Base-by-base conservation (phyloP, 2,888 invertebrate genomes). In the Apamea epomidion region DNA sequence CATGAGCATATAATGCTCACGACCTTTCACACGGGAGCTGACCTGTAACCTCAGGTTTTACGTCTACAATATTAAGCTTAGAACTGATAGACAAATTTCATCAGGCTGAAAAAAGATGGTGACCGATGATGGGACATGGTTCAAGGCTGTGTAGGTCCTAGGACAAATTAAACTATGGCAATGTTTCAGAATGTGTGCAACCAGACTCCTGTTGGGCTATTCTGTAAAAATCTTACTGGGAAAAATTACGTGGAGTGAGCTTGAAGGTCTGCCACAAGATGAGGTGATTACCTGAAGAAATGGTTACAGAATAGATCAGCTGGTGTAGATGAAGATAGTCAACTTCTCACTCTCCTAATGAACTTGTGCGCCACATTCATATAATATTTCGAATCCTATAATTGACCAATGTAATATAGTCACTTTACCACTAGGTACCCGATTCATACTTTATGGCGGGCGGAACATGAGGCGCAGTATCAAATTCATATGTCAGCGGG, bases 1-100 rank as follows among this genome's bases (percentile, higher is more conserved):
- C 81, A 81, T 73, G 77, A 84, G 74, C 76, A 82, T 80, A 37
- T 65, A 65, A 67, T 83, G 74, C 65, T 76, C 69, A 75, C 70
- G 86, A 87, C 85, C 87, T 88, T 89, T 89, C 87, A 86, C 89
- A 89, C 85, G 87, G 90, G 85, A 88, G 90, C 87, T 84, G 87
- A 84, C 87, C 90, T 88, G 10, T 90, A 78, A 82, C 81, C 86
- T 62, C 58, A 67, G 77, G 45, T 73, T 77, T 37, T 81, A 62
- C n/a, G 14, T 21, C 58, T 58, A 42, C 42, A 54, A 70, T 71
- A 67, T 60, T 74, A 62, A 71, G 69, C 58, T 67, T 37, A n/a
- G 70, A 21, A 65, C n/a, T 76, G 32, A 37, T 42, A 58, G 7
- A 48, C 6, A 16, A 25, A 70, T 72, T 67, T 71, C 64, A 6